phyloP scores from a whole-genome alignment of 2,888 invertebrate species.

The Seira musarum region DNA sequence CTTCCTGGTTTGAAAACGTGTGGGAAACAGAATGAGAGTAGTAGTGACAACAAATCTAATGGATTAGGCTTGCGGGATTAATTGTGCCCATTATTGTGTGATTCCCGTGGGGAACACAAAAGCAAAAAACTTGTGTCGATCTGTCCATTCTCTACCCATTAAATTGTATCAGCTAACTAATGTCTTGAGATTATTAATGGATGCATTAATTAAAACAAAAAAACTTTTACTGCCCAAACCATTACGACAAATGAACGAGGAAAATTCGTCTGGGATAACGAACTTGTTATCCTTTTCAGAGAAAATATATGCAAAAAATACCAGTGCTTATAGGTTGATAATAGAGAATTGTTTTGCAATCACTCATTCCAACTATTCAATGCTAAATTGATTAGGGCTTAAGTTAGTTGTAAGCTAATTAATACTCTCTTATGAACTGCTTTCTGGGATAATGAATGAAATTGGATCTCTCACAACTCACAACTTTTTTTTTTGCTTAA shows the following conservation, averaged over 20 bases:
- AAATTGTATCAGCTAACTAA: background rate
- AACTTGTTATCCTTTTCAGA: too few relatives aligned
- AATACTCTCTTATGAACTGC: too few relatives aligned
- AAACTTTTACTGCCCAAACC: slow-evolving; percentile 14
- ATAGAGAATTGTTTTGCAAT: background rate
- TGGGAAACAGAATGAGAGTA: too few relatives aligned
- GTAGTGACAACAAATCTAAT: slow-evolving; percentile 47
- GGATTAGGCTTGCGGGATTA: slow-evolving; percentile 56
- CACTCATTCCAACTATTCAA: background rate
- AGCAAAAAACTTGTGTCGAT: slow-evolving; percentile 30
- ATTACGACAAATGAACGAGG: background rate
- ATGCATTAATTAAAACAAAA: slow-evolving; percentile 50
- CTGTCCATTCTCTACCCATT: too few relatives aligned
- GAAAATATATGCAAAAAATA: too few relatives aligned
- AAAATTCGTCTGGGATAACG: too few relatives aligned
- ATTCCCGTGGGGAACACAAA: slow-evolving; percentile 28
- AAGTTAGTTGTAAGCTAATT: too few relatives aligned
- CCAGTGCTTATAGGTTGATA: too few relatives aligned
- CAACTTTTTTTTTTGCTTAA: slow-evolving; percentile 31
- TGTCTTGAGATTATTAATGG: slow-evolving; percentile 48
- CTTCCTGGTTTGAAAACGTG: background rate
- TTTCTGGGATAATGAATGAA: too few relatives aligned
- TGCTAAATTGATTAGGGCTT: background rate
- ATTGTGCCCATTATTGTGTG: slow-evolving; percentile 52
- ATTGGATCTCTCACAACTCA: too few relatives aligned